Conservation (phyloP, 2,113 vertebrate species). For the Platichthys flesus region DNA sequence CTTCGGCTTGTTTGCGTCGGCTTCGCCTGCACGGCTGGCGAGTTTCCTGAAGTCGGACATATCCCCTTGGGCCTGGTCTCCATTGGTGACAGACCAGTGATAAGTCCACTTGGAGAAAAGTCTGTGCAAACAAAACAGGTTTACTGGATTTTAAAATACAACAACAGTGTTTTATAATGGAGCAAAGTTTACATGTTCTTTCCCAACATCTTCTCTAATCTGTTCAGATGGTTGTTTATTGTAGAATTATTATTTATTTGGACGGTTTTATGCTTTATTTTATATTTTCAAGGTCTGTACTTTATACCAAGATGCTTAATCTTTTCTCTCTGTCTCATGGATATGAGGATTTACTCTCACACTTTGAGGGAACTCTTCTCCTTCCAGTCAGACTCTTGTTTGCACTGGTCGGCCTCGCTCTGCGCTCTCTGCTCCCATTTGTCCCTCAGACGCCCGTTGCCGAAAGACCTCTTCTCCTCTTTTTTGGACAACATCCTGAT, state of each 20-base stretch:
- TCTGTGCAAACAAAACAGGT: slow-evolving; percentile 30
- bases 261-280: too few relatives aligned
- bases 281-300: not conserved
- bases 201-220: too few relatives aligned
- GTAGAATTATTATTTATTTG: too few relatives aligned
- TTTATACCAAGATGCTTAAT: not conserved
- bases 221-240: too few relatives aligned
- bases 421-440: slow-evolving; percentile 72
- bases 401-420: slow-evolving; percentile 43
- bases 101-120: slow-evolving; percentile 68
- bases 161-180: too few relatives aligned
- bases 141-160: not conserved
- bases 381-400: slow-evolving; percentile 60
- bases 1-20: slow-evolving; percentile 47
- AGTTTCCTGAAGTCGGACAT: slow-evolving; percentile 49
- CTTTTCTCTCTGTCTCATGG: too few relatives aligned
- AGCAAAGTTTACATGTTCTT: too few relatives aligned
- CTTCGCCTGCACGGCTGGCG: slow-evolving; percentile 16
- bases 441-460: slow-evolving; percentile 63
- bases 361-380: slow-evolving; percentile 60
- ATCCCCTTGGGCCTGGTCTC: slow-evolving; percentile 15
- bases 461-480: slow-evolving; percentile 36
- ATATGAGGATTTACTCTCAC: slow-evolving; percentile 38
- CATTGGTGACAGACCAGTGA: slow-evolving; percentile 35
- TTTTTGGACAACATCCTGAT: slow-evolving; percentile 67